These are phyloP conservation scores for Leptoteleia sp. DNA, from an alignment of 1,140 invertebrate genomes.

Conservation along the genomic window DNA sequence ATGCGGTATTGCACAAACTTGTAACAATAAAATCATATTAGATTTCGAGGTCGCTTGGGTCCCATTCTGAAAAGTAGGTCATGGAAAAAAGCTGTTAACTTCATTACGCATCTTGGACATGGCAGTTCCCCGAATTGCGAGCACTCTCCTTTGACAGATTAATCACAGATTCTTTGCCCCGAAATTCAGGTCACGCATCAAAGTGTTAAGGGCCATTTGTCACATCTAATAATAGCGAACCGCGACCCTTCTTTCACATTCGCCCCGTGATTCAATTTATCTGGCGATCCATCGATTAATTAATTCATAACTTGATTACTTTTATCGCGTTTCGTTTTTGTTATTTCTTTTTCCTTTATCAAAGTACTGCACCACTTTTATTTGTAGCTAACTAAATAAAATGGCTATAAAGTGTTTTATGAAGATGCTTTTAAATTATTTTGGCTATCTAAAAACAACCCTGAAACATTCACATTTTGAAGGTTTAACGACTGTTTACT, in stretches of 20 bases:
- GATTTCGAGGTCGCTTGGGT: slow-evolving; percentile 28
- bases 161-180: slow-evolving; percentile 40
- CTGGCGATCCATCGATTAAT: slow-evolving; percentile 4
- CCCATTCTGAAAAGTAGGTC: slow-evolving; percentile 34
- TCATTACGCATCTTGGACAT: slow-evolving; percentile 33
- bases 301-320: background rate
- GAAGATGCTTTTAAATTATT: too few relatives aligned
- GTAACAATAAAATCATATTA: slow-evolving; percentile 30
- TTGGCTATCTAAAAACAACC: too few relatives aligned
- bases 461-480: too few relatives aligned
- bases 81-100: slow-evolving; percentile 47
- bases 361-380: too few relatives aligned
- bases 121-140: slow-evolving; percentile 21
- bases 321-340: background rate
- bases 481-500: too few relatives aligned
- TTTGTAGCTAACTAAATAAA: too few relatives aligned
- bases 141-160: slow-evolving; percentile 35
- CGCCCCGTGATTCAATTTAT: slow-evolving; percentile 7
- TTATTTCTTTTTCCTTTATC: too few relatives aligned
- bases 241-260: slow-evolving; percentile 7
- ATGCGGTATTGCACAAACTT: slow-evolving; percentile 27
- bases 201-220: slow-evolving; percentile 29
- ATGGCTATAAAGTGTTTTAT: too few relatives aligned
- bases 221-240: slow-evolving; percentile 16
- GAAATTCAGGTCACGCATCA: slow-evolving; percentile 41